Evolutionary conservation across 2,888 invertebrate genomes (phyloP), one percentile per base, ranked within the genome.

Genomic region (Lepetodrilus schrolli): DNA sequence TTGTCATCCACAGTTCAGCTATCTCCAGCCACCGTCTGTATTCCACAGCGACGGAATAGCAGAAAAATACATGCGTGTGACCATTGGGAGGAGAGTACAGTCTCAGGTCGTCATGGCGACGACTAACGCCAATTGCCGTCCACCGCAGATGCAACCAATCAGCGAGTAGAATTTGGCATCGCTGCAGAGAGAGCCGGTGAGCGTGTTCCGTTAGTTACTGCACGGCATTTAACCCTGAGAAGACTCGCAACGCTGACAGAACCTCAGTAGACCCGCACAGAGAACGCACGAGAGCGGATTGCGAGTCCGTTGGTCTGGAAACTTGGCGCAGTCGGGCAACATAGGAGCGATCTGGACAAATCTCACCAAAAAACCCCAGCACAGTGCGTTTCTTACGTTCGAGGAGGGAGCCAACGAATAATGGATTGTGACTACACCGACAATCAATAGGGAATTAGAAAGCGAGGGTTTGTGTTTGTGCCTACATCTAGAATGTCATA

Each of bases 381-480:
- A 13, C 4, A 17, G 17, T 58, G 58, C 30, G 26, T 30, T 58
- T n/a, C 58, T 58, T 58, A 30, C 30, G 26, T 30, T 30, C 30
- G 30, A 58, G 26, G 17, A n/a, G 58, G 17, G 58, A 58, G 30
- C 58, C 21, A 23, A 17, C 26, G 58, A 58, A 58, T 26, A 34
- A 58, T 58, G 58, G 30, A 58, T n/a, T 30, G 58, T 34, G 30
- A 30, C 58, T 30, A 58, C 58, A 58, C 8, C 34, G 58, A 30
- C 58, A 58, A 58, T 58, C 58, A 58, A 58, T 58, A 58, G 34
- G 58, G 58, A 58, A 58, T 58, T 58, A 58, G 58, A 30, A n/a
- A 58, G 30, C 26, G 58, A 58, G 58, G 26, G 30, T 58, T 58
- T 58, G 58, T 58, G 58, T 58, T 58, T 58, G 58, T 58, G 58